phyloP scores from a whole-genome alignment of 2,888 invertebrate genomes.

The Thumatha senex region DNA sequence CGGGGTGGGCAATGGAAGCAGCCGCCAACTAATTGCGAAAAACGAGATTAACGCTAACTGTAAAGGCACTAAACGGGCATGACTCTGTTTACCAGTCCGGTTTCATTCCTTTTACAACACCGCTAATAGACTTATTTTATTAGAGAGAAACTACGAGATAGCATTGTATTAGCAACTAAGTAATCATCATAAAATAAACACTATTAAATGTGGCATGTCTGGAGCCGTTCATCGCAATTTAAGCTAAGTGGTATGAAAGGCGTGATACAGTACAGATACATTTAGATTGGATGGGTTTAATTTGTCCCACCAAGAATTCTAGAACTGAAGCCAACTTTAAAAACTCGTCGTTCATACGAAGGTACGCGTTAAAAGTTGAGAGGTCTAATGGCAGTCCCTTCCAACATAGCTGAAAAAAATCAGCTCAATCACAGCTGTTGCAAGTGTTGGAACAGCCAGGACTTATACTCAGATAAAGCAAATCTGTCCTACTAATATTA shows the following conservation, averaged over 20 bases:
- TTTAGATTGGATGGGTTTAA: too few relatives aligned
- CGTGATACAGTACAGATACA: too few relatives aligned
- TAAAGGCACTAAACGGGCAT: conserved; percentile 69
- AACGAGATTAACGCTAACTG: conserved; percentile 77
- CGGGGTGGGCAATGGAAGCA: conserved; percentile 63
- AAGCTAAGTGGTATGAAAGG: conserved; percentile 12
- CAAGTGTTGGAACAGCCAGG: too few relatives aligned
- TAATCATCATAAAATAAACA: conserved; percentile 66
- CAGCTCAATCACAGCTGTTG: too few relatives aligned
- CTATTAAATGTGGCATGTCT: conserved; percentile 20
- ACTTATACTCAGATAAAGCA: too few relatives aligned
- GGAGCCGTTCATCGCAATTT: conserved; percentile 11
- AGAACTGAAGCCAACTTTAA: too few relatives aligned
- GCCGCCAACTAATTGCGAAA: conserved; percentile 75
- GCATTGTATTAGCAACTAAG: conserved; percentile 64
- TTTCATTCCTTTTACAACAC: conserved; percentile 68
- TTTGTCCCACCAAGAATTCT: too few relatives aligned
- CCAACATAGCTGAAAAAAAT: background rate
- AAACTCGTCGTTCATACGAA: too few relatives aligned
- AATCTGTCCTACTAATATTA: too few relatives aligned
- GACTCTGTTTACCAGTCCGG: conserved; percentile 65
- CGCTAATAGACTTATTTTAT: conserved; percentile 75
- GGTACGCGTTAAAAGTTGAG: too few relatives aligned
- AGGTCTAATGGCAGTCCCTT: background rate
- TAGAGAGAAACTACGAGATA: conserved; percentile 62